Evolutionary conservation across 2,797 vertebrate genomes (phyloP), one percentile per base, ranked within the genome.

Genomic region (Malacoctenus gilli): DNA sequence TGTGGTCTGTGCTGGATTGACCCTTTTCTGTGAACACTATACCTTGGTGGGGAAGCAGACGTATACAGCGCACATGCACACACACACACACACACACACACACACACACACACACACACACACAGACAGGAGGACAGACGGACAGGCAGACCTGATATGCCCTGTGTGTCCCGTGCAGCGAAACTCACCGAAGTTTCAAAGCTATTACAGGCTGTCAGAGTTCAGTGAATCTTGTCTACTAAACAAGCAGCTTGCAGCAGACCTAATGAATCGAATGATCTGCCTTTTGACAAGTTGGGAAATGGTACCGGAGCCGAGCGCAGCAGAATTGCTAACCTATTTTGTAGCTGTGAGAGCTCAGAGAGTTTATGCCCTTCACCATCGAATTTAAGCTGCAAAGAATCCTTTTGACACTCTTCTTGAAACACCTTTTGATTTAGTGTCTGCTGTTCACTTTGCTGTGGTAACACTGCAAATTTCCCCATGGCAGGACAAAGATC

Each of bases 1-100:
- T 59, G 35, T 59, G 39, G 50, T 72, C 57, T 59, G 41, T 62
- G 5, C 10, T 57, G 36, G 67, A 69, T 80, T 77, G 68, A 48
- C n/a, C n/a, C 52, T 59, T 43, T 40, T 58, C 34, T 50, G 41
- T 53, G 16, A 68, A 60, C 36, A 21, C 25, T 16, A 43, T 58
- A 56, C 55, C 65, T 38, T 0, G 1, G 11, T 2, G 2, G 14
- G 22, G 12, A 40, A 20, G 46, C 8, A 3, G 8, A 41, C n/a
- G 39, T 16, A 47, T n/a, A n/a, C n/a, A n/a, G n/a, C n/a, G n/a
- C 32, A 25, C 10, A 2, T 39, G 40, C 18, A 28, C 18, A 53
- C 16, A 18, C 36, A 44, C 13, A 44, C 19, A 46, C 37, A 31
- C 10, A 1, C 42, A 52, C n/a, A n/a, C n/a, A n/a, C n/a, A n/a